Evolutionary conservation across 2,888 invertebrate species (phyloP), one percentile per base, ranked within the genome.

Genomic region (Drepana falcataria): DNA sequence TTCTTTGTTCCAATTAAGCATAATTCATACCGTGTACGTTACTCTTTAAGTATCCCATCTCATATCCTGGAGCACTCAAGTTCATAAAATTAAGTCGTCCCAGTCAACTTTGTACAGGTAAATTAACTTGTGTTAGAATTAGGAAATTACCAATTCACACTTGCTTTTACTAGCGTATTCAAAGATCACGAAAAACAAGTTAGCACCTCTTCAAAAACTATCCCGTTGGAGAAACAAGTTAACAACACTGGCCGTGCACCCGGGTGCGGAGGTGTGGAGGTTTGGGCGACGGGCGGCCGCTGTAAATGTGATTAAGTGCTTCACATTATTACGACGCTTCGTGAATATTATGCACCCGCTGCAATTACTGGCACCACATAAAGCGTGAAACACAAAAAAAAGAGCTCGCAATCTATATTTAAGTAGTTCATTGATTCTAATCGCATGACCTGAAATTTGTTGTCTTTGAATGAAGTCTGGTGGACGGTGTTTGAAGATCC

Each of bases 181-280:
- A 77, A 74, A 75, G 76, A 79, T 84, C 88, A 89, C 87, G 89
- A 80, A 82, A 73, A 71, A 66, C 68, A 68, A 76, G 75, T 90
- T 89, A 89, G 80, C 88, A 87, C 85, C 84, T 84, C 70, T 72
- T 69, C 67, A 71, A 71, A 70, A 75, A 77, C 67, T 72, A 71
- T 72, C 63, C 71, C 69, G 65, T 67, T 65, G 68, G 51, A 51
- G n/a, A 61, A 68, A 65, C 62, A 68, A 65, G 59, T 48, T 55
- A 48, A 55, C 44, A 52, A 52, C 47, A 35, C n/a, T 37, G 37
- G 34, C 41, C 37, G 5, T 7, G 34, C 51, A 40, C 37, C 40
- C 33, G 51, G 33, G 35, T 40, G 37, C 49, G n/a, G 6, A 6
- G 33, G 48, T 9, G n/a, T 35, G 35, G 33, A 37, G 49, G 37